These are phyloP conservation scores for Lasioglossum pauxillum DNA, from an alignment of 2,888 invertebrate genomes.

Conservation along the genomic window DNA sequence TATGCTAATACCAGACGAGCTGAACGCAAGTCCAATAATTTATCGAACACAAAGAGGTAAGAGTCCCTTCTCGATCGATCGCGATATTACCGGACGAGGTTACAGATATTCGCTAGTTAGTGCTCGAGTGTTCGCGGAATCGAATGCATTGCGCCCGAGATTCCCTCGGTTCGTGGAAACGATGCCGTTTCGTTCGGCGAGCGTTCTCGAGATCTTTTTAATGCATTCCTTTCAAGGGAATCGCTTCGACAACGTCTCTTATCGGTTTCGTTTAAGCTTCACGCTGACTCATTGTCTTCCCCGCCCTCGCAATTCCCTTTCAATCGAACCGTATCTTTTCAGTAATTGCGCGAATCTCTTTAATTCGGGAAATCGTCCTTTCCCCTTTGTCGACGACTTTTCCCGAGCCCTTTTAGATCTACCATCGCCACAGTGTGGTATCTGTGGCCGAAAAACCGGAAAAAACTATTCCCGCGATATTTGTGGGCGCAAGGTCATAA, in stretches of 20 bases:
- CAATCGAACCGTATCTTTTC: not conserved
- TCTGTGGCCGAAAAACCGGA: no score
- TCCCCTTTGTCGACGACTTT: not conserved
- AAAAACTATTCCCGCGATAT: no score
- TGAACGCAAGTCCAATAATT: not conserved
- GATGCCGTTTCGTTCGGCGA: not conserved
- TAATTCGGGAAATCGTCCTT: not conserved
- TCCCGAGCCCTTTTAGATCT: not conserved
- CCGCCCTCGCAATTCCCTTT: not conserved
- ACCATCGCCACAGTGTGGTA: no score
- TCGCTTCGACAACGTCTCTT: slow-evolving; percentile 10
- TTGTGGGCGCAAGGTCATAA: no score
- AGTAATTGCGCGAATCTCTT: slow-evolving; percentile 24
- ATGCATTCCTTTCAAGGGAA: slow-evolving; percentile 5
- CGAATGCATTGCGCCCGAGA: not conserved
- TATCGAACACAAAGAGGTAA: not conserved
- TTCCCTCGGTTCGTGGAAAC: not conserved
- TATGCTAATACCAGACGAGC: no score
- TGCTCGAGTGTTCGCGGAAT: not conserved
- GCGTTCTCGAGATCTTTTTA: not conserved
- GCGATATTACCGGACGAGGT: not conserved
- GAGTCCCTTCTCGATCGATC: not conserved
- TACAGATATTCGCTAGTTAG: not conserved
- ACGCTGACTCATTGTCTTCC: slow-evolving; percentile 13
- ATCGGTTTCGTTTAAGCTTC: slow-evolving; percentile 19